These are phyloP conservation scores for Mya arenaria DNA, from an alignment of 1,140 invertebrate species.

Conservation along the genomic window DNA sequence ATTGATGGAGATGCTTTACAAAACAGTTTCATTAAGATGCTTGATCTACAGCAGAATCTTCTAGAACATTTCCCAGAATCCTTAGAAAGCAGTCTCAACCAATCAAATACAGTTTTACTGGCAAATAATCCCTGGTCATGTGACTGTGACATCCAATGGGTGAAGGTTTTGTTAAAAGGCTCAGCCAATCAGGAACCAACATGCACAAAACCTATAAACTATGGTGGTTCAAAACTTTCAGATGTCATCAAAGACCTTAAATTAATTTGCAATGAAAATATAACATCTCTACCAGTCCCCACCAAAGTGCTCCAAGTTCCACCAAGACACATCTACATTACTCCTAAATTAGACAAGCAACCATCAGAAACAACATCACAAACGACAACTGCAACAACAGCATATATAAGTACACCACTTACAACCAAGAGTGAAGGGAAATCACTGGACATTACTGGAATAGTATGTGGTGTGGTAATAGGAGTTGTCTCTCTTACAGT, in stretches of 20 bases:
- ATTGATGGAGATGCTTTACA: slow-evolving; percentile 57
- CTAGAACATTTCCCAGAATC: slow-evolving; percentile 62
- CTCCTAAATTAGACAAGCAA: slow-evolving; percentile 8
- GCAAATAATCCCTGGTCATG: slow-evolving; percentile 64
- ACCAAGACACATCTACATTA: slow-evolving; percentile 12
- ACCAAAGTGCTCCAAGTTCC: slow-evolving; percentile 1
- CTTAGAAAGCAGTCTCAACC: slow-evolving; percentile 50
- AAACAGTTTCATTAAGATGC: slow-evolving; percentile 48
- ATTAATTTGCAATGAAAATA: not conserved
- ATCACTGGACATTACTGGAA: not conserved
- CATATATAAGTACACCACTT: not conserved
- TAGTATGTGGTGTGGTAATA: slow-evolving; percentile 20
- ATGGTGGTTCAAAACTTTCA: slow-evolving; percentile 19
- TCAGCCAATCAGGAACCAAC: slow-evolving; percentile 16
- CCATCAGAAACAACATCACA: slow-evolving; percentile 43
- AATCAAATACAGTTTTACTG: slow-evolving; percentile 42
- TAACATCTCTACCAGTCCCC: slow-evolving; percentile 15
- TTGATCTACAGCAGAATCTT: slow-evolving; percentile 57
- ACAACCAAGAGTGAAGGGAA: not conserved
- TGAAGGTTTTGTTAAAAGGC: slow-evolving; percentile 56
- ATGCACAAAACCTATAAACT: slow-evolving; percentile 36
- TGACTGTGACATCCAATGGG: slow-evolving; percentile 68
- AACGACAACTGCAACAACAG: not conserved
- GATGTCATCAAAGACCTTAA: slow-evolving; percentile 19
- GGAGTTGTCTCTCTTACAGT: not conserved